Evolutionary conservation across 1,140 invertebrate genomes (phyloP).

Genomic region (Drosophila miranda): DNA sequence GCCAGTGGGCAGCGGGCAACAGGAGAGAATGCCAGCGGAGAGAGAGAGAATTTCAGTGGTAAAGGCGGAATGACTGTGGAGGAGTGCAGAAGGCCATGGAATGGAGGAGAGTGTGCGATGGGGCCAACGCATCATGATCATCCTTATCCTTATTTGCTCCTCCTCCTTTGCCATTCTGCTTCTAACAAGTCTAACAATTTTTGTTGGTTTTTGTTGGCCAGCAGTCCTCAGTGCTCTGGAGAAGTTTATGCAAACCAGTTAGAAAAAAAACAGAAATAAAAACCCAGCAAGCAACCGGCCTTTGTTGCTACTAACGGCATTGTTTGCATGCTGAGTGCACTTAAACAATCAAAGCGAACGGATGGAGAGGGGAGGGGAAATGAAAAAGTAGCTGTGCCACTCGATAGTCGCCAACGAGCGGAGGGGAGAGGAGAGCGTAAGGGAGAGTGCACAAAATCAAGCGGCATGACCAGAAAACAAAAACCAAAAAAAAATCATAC

Average conservation of each 20-base stretch:
- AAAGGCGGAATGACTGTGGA: background rate
- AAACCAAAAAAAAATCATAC: constrained; percentile 12
- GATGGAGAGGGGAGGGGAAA: constrained; percentile 1
- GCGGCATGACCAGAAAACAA: constrained; percentile 49
- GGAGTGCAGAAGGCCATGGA: background rate
- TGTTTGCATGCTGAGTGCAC: constrained; percentile 56
- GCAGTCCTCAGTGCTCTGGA: constrained; percentile 21
- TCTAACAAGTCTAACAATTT: too few species aligned
- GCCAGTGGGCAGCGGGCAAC: background rate
- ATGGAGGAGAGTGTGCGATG: constrained; percentile 1
- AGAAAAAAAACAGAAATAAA: constrained; percentile 22
- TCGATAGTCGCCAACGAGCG: constrained; percentile 34
- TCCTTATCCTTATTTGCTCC: background rate
- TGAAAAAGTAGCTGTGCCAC: constrained; percentile 40
- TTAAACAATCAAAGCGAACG: constrained; percentile 31
- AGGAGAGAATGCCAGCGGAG: constrained; percentile 9
- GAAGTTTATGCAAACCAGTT: constrained; percentile 60
- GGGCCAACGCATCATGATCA: constrained; percentile 2
- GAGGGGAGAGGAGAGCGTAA: constrained; percentile 17
- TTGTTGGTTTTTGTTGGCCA: too few species aligned
- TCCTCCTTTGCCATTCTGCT: background rate
- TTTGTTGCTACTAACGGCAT: constrained; percentile 49
- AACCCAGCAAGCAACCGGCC: constrained; percentile 22
- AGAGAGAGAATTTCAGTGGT: background rate
- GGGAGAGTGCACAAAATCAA: constrained; percentile 47